phyloP scores from a whole-genome alignment of 1,140 invertebrate genomes.

The Anastatus disparis region DNA sequence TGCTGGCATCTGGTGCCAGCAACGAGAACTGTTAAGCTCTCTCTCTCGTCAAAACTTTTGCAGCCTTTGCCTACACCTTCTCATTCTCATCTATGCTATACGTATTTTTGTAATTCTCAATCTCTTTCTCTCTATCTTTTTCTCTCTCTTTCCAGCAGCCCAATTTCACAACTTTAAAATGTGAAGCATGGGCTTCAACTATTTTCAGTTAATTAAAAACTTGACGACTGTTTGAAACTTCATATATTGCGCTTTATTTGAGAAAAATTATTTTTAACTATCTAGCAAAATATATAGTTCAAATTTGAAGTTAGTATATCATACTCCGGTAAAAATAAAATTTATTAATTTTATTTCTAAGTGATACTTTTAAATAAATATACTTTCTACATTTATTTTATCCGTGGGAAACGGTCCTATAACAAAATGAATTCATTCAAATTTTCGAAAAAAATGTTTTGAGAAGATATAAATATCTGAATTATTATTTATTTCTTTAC shows the following conservation, averaged over 20 bases:
- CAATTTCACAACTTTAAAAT: conserved; percentile 34
- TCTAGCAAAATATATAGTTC: not conserved
- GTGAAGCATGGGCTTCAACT: conserved; percentile 33
- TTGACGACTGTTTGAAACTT: conserved; percentile 9
- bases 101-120: conserved; percentile 32
- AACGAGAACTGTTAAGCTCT: conserved; percentile 31
- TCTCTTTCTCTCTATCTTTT: not conserved
- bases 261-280: conserved; percentile 6
- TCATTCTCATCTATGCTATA: not conserved
- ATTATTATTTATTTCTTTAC: too few relatives aligned
- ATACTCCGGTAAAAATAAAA: too few relatives aligned
- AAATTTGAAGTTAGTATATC: too few relatives aligned
- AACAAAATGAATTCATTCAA: too few relatives aligned
- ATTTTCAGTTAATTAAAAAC: conserved; percentile 41
- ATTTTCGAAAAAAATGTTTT: too few relatives aligned
- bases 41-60: conserved; percentile 46
- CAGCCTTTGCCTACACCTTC: conserved; percentile 14
- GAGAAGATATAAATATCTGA: too few relatives aligned
- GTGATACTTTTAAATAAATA: not conserved
- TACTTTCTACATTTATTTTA: not conserved
- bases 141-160: not conserved
- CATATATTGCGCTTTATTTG: conserved; percentile 3
- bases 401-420: too few relatives aligned
- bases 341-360: conserved; percentile 1
- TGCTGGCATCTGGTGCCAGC: conserved; percentile 49